These are phyloP conservation scores for Typhlichthys eigenmanni DNA, from an alignment of 2,797 vertebrate species.

Conservation along the genomic window DNA sequence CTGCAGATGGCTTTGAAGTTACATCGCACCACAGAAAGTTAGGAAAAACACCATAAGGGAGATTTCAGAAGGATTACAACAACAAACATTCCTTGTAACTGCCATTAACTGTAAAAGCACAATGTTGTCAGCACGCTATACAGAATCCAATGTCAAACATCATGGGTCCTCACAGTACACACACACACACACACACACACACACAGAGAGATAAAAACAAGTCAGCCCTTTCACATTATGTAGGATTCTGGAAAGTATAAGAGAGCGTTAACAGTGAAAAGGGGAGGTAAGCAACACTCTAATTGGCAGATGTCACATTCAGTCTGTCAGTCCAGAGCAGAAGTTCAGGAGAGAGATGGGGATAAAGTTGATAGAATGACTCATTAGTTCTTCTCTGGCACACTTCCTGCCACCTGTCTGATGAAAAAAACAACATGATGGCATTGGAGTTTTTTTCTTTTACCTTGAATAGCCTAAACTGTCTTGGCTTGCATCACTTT, in stretches of 20 bases:
- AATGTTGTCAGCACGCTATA: not conserved
- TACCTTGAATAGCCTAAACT: too few relatives aligned
- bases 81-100: not conserved
- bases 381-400: slow-evolving; percentile 29
- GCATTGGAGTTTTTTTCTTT: too few relatives aligned
- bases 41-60: not conserved
- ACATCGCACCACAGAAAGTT: not conserved
- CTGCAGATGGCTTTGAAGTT: not conserved
- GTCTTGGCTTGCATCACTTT: too few relatives aligned
- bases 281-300: slow-evolving; percentile 1
- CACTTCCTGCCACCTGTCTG: slow-evolving; percentile 1
- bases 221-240: not conserved
- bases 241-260: not conserved
- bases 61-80: not conserved
- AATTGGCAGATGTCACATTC: slow-evolving; percentile 16
- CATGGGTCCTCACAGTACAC: not conserved
- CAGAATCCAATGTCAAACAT: not conserved
- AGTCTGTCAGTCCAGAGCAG: slow-evolving; percentile 15
- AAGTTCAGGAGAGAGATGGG: not conserved
- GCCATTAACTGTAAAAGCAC: not conserved
- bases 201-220: not conserved
- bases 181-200: not conserved
- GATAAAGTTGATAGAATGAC: slow-evolving; percentile 19
- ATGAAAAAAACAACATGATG: not conserved
- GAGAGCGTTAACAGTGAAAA: too few relatives aligned